Conservation (phyloP, 2,797 vertebrate genomes). For the Lycodopsis pacificus region DNA sequence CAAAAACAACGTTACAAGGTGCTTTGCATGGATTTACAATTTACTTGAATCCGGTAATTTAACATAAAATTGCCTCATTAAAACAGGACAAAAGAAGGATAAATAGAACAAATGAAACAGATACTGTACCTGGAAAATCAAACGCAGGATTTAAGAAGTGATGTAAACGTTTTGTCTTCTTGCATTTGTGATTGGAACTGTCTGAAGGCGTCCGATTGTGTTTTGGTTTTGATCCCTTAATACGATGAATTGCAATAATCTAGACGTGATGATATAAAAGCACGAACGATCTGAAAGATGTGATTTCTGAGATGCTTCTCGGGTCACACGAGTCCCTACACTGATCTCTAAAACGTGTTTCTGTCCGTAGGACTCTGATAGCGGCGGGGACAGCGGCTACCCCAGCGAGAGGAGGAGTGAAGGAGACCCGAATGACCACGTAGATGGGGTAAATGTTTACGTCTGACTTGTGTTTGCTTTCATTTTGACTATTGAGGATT, state of each 20-base stretch:
- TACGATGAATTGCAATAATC: neutral
- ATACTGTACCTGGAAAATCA: neutral
- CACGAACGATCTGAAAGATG: neutral
- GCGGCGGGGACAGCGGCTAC: conserved; percentile 94
- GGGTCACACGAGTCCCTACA: neutral
- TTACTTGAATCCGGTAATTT: neutral
- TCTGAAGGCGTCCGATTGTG: no score
- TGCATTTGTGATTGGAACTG: no score
- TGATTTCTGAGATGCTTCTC: neutral
- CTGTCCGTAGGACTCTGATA: conserved; percentile 88
- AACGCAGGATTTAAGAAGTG: no score
- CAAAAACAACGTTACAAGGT: no score
- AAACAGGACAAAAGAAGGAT: neutral
- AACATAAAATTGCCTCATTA: neutral
- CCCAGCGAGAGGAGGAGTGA: conserved; percentile 96
- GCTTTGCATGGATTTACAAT: neutral
- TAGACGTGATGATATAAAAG: neutral
- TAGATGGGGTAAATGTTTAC: conserved; percentile 84
- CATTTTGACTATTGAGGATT: neutral
- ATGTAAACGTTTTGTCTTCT: no score
- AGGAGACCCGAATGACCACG: conserved; percentile 88
- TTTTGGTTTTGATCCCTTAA: neutral
- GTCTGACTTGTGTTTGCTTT: neutral
- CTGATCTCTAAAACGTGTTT: neutral
- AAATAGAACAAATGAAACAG: neutral